Base-by-base conservation (phyloP, 2,888 invertebrate genomes). In the Chouioia cunea region DNA sequence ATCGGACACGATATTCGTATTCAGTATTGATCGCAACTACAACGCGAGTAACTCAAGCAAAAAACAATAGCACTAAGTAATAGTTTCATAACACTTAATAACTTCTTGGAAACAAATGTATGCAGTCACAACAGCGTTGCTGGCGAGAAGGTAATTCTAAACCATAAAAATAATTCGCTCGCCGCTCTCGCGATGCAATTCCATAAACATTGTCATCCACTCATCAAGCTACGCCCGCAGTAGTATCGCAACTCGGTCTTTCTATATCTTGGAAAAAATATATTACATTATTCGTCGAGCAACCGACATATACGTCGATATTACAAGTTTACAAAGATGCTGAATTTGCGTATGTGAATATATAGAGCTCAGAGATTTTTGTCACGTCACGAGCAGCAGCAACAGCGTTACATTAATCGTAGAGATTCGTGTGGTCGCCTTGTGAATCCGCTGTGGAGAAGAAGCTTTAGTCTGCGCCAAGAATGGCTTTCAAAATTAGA, bases 401-500 rank as follows among this genome's bases (percentile, higher is more conserved):
- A 53, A 58, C 66, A 57, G 27, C 23, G 59, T 65, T 70, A 65
- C 64, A 70, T 70, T 70, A 70, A 70, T 70, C 70, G 70, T 68
- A 20, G 43, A 10, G 54, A 27, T 6, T 36, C 36, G 6, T 6
- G 36, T 36, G 36, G 36, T 36, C 6, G 36, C 36, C 36, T 36
- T 36, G 12, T 12, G 36, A 36, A 36, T 36, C 36, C 36, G 6
- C 36, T 43, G 16, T 18, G 10, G 10, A n/a, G 22, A 43, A 44
- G 47, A 15, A 59, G 47, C 46, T 22, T 36, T 36, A 10, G 36
- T 36, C 36, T 36, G 36, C 46, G 60, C 27, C 48, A 50, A 18
- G 3, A 36, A 8, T 1, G 36, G 50, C 62, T 68, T 62, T 48
- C 47, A 56, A 68, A 68, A 68, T 68, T 62, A 68, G 62, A 68